Evolutionary conservation across 1,140 invertebrate genomes (phyloP).

Genomic region (Zophobas morio): DNA sequence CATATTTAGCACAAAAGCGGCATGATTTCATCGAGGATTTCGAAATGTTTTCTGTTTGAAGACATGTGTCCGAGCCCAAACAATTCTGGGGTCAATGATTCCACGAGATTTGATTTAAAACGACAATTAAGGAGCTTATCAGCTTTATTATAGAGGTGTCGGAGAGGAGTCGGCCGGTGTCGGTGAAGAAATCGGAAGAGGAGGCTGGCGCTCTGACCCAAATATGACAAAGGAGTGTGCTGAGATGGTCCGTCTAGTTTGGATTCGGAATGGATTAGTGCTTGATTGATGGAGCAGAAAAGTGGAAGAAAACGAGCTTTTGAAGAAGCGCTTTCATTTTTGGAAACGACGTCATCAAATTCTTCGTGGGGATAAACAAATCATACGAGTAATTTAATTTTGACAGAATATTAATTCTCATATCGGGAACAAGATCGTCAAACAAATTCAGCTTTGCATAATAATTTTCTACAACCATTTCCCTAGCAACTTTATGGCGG

Average conservation of each 20-base stretch:
- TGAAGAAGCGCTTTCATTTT: no score
- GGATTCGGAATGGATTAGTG: no score
- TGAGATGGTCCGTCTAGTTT: no score
- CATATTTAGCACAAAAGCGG: slow-evolving; percentile 3
- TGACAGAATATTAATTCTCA: no score
- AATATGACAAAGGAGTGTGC: background rate
- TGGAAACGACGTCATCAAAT: no score
- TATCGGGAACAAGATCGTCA: background rate
- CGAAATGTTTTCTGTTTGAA: slow-evolving; percentile 5
- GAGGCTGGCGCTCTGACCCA: background rate
- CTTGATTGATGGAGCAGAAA: no score
- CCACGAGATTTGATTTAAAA: slow-evolving; percentile 18
- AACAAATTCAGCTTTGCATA: background rate
- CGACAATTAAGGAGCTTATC: slow-evolving; percentile 24
- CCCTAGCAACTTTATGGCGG: background rate
- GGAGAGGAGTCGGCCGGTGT: background rate
- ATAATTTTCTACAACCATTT: no score
- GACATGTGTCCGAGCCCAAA: slow-evolving; percentile 35
- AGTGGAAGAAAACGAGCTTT: no score
- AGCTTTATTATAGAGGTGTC: background rate
- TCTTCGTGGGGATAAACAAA: no score
- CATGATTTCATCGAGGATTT: slow-evolving; percentile 20
- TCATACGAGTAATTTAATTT: no score
- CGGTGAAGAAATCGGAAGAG: slow-evolving; percentile 18
- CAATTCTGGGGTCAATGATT: slow-evolving; percentile 27